Base-by-base conservation (phyloP, 2,888 invertebrate genomes). In the Acleris cristana region DNA sequence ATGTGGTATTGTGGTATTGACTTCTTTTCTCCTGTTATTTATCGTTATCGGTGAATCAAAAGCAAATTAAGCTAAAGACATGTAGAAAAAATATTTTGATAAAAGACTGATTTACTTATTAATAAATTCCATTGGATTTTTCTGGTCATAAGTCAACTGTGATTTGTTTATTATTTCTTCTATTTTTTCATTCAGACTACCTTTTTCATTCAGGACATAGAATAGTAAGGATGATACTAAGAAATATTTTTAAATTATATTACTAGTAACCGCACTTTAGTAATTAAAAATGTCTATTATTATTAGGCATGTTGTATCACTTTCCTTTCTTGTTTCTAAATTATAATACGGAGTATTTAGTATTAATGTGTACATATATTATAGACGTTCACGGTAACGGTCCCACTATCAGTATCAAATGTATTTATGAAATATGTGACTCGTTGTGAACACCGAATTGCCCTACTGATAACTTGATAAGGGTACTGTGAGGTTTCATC, bases 351-450 rank as follows among this genome's bases (percentile, higher is more conserved):
- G 18, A 40, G 54, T 48, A 54, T 54, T 60, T 60, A 60, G 40
- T 60, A 21, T 51, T 51, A 60, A 51, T 48, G 45, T 62, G 65
- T 65, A 65, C 48, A 65, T 60, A 65, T 66, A 40, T 34, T 18
- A 14, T 23, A 23, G 26, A 51, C 49, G n/a, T 19, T 14, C 23
- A 18, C 18, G 8, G 56, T 54, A 26, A 21, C 19, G 44, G 60
- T 62, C 57, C 48, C 52, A 10, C 8, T 57, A 52, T 62, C 34
- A 58, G 62, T 57, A 52, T 4, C 19, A 8, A 61, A n/a, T 40
- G 21, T 14, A 19, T 54, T 44, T 16, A 53, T 21, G 23, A 44
- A 26, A 48, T 48, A 18, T 48, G n/a, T 48, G n/a, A 48, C 48
- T 48, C 18, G 6, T 16, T n/a, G 18, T 7, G 48, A 48, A n/a